Evolutionary conservation across 2,113 vertebrate genomes (phyloP), one percentile per base, ranked within the genome.

Genomic region (Anoura caudifer): DNA sequence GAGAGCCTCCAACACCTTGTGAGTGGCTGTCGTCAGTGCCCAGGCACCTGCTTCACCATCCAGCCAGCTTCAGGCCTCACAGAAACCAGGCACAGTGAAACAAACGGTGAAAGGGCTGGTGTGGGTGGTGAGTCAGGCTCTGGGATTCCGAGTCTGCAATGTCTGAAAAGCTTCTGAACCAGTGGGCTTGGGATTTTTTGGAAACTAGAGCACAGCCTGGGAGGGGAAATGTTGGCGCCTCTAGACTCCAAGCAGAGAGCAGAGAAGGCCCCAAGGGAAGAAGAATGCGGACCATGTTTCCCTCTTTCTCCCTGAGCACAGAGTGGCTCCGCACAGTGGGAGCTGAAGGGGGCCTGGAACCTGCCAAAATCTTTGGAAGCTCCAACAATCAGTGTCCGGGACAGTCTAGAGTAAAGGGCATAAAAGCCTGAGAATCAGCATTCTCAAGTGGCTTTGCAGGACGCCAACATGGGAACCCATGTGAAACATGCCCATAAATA

Each of bases 201-300:
- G 54, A 38, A 47, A 12, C 38, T 67, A 33, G 77, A 67, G 13
- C 20, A 7, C 0, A 7, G 56, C 16, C 28, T 20, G 1, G n/a
- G 76, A 31, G 26, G 41, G 31, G 41, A 28, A 45, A 24, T 17
- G 4, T 84, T 17, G 24, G 4, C 65, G 11, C 33, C 56, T 75
- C 26, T 4, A 8, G 33, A 7, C 41, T 24, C 84, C 31, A 20
- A 33, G 43, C n/a, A 43, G 61, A 79, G 33, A 63, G 41, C 52
- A 38, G 61, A 52, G 61, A 63, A 67, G 77, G 61, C 38, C 33
- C 4, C 5, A 63, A 2, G 59, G 16, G 7, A 77, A n/a, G n/a
- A n/a, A n/a, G 26, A 15, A 4, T 2, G 0, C 0, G 26, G 15
- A 8, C 36, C n/a, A 8, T 0, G 5, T 81, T 47, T 43, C 61